Percentiles rank a stretch among this genome's conserved stretches.
Conservation (phyloP, 2,113 vertebrate genomes). For the Bos taurus region ARS-UCD2.0 NC_037339.1:67426001-67426500, state of each 20-base stretch:
- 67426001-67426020: not conserved
- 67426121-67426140: not conserved
- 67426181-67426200: not conserved
- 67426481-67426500: too few species aligned
- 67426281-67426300: not conserved
- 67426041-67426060: not conserved
- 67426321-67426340: not conserved
- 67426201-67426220: not conserved
- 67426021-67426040: not conserved
- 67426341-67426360: not conserved
- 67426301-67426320: not conserved
- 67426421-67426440: too few species aligned
- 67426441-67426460: too few species aligned
- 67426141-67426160: not conserved
- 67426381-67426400: not conserved
- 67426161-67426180: not conserved
- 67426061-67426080: not conserved
- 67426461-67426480: too few species aligned
- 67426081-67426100: not conserved
- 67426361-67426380: not conserved
- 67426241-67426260: not conserved
- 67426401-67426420: too few species aligned
- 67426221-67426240: not conserved
- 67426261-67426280: not conserved
- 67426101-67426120: not conserved